These are phyloP conservation scores for Musca vetustissima DNA, from an alignment of 1,140 invertebrate species.

Conservation along the genomic window DNA sequence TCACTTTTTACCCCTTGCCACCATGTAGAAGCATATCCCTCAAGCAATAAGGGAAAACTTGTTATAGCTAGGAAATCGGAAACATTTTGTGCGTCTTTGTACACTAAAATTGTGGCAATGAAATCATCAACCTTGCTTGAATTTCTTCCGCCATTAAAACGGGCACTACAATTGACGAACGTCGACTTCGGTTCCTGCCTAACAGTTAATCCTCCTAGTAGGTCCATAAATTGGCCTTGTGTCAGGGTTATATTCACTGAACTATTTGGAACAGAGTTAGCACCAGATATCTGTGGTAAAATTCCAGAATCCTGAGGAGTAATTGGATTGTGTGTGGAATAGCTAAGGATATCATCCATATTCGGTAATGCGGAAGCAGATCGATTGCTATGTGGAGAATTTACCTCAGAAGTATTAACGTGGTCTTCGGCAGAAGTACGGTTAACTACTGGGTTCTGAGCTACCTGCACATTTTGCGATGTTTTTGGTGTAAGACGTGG, in stretches of 20 bases:
- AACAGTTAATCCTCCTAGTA: slow-evolving; percentile 11
- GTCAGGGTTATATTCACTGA: slow-evolving; percentile 11
- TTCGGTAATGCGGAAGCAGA: no score
- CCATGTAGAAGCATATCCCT: slow-evolving; percentile 27
- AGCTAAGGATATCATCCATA: background rate
- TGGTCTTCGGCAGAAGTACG: no score
- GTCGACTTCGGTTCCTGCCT: slow-evolving; percentile 1
- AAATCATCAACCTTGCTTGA: slow-evolving; percentile 19
- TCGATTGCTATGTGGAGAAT: no score
- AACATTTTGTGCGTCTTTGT: slow-evolving; percentile 27
- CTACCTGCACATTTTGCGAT: background rate
- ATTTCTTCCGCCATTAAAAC: slow-evolving; percentile 21
- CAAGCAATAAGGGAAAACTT: slow-evolving; percentile 20
- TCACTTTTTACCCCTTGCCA: slow-evolving; percentile 28
- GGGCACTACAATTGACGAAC: slow-evolving; percentile 17
- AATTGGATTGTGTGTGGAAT: slow-evolving; percentile 9
- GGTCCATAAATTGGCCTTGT: slow-evolving; percentile 8
- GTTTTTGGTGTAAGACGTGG: background rate
- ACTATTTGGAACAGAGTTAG: background rate
- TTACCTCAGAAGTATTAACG: no score
- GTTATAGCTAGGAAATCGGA: slow-evolving; percentile 12
- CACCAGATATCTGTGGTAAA: background rate
- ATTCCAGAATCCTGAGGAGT: slow-evolving; percentile 26
- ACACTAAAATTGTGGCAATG: slow-evolving; percentile 23
- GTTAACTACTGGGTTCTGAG: background rate